Evolutionary conservation across 2,888 invertebrate species (phyloP), one percentile per base, ranked within the genome.

Genomic region (Idaea aversata): DNA sequence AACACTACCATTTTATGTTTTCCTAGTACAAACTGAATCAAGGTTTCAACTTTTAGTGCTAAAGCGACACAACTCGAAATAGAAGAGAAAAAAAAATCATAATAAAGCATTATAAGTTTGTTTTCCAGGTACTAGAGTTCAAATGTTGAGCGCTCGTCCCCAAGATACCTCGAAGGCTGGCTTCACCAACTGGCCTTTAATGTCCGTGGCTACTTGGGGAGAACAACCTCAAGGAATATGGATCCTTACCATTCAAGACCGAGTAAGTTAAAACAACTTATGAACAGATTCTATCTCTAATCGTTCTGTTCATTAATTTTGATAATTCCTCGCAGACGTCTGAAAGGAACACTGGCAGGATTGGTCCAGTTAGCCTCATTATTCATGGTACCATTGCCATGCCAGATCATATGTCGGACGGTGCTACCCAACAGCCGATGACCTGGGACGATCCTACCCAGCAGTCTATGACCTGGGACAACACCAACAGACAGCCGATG

Each of bases 161-260:
- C 88, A 94, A 63, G 98, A 98, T 81, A 83, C 86, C 25, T 97
- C 97, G 0, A 81, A 83, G 0, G 88, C 92, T 7, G 98, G 98
- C 4, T 98, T 98, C 81, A 81, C 87, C 10, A 94, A 95, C 76
- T 99, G 98, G 98, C 95, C 95, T 6, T 96, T 99, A 78, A 96
- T 96, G 94, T 97, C 98, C 0, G 97, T 98, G 0, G 97, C 97
- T 75, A 96, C 96, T 0, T 99, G 98, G 98, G 98, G 97, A 0
- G 98, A 98, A 87, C 87, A 94, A 68, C 95, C 97, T 0, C 80
- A 82, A 10, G 98, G 98, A 0, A 78, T 86, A 15, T 97, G 97
- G 97, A 93, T 74, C n/a, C 77, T 86, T 15, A 81, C 85, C 34
- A 73, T 95, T 61, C 75, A 83, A 59, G 95, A 95, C 76, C 79